Evolutionary conservation across 2,113 vertebrate genomes (phyloP), one percentile per base, ranked within the genome.

Genomic region (Diphyllodes magnificus): DNA sequence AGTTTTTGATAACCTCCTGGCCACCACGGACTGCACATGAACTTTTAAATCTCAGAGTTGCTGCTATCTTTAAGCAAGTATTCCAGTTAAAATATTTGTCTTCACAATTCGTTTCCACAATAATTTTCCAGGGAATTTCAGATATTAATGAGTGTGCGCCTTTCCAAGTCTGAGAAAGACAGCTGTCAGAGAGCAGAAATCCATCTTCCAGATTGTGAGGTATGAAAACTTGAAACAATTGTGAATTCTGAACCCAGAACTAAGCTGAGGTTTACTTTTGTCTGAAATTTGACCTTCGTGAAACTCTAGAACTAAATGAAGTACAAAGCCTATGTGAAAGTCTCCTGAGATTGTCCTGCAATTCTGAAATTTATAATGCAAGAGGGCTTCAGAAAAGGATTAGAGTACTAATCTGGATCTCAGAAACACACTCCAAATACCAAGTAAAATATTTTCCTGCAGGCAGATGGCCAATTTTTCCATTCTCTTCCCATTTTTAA

Each of bases 161-260:
- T 68, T 82, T 45, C 23, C 18, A 49, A 45, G 21, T 53, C 25
- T 47, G n/a, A 72, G 63, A 77, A 18, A 50, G 11, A 65, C 25
- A 71, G 21, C n/a, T 9, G 4, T 35, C 45, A 23, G 23, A 44
- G 0, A 4, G 24, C 16, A 61, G 39, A 49, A 85, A n/a, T 2
- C 5, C 37, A 51, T 53, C 61, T 18, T 20, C 7, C 50, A 77
- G 25, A 39, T 27, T 0, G 0, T n/a, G 37, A 77, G 19, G 8
- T 13, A 40, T 11, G 54, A 79, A 88, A 60, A 44, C 14, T 49
- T 28, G 2, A 5, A 56, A 56, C 9, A 66, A 15, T 9, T 24
- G 20, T 33, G 24, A 19, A 17, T 84, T 47, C 73, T 71, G 27
- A 82, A 53, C 14, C 17, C 60, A 88, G 51, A 78, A 7, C 40